Evolutionary conservation across 2,888 invertebrate genomes (phyloP).

Genomic region (Drosophila pegasa): DNA sequence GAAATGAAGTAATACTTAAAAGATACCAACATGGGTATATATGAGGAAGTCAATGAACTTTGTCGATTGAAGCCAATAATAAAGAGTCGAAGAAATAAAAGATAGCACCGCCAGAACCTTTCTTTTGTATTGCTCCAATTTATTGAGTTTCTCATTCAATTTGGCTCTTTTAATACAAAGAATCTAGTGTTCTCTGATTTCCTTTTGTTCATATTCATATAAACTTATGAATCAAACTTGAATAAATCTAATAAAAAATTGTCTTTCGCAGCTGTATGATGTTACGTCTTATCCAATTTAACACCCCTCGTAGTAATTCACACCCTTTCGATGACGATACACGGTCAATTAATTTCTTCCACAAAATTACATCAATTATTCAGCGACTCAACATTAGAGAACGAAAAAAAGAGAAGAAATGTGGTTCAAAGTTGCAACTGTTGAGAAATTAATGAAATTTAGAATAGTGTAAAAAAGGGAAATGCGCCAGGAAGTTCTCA

Average conservation of each 20-base stretch:
- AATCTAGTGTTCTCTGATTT: background rate
- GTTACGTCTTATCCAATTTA: background rate
- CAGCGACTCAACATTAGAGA: constrained; percentile 23
- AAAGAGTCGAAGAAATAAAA: background rate
- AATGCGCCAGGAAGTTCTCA: constrained; percentile 58
- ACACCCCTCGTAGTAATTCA: constrained; percentile 17
- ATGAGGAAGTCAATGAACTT: constrained; percentile 12
- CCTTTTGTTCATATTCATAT: background rate
- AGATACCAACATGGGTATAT: background rate
- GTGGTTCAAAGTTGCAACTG: constrained; percentile 30
- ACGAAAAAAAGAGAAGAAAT: background rate
- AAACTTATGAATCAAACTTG: background rate
- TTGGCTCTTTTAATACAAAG: background rate
- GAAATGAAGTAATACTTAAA: constrained; percentile 30
- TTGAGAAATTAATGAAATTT: constrained; percentile 36
- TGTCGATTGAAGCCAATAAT: background rate
- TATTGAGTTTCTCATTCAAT: no score
- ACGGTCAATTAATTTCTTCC: constrained; percentile 69
- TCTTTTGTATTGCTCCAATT: background rate
- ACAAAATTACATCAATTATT: constrained; percentile 66
- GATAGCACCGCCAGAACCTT: background rate
- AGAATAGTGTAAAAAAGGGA: constrained; percentile 48
- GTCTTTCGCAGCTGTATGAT: background rate
- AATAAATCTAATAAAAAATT: background rate
- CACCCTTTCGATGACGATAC: constrained; percentile 45